Base-by-base conservation (phyloP, 2,113 vertebrate species). In the Thalassoma bifasciatum region DNA sequence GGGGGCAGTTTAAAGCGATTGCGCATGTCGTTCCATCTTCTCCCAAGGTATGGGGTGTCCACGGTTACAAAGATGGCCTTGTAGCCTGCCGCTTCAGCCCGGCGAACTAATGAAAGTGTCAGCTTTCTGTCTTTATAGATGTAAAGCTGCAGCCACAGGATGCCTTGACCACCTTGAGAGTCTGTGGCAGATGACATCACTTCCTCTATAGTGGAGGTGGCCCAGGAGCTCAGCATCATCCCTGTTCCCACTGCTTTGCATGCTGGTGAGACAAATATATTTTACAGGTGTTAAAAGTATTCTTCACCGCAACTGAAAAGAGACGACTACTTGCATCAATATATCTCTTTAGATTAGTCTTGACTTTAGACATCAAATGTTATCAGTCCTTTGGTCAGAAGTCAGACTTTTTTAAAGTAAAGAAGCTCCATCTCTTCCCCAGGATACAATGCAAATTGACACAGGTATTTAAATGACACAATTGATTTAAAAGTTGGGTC, bases 191-290 rank as follows among this genome's bases (percentile, higher is more conserved):
- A 84, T 63, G 85, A 88, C 81, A 83, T 90, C 61, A 98, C 97
- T 88, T 99, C 96, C 89, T 99, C 98, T 3, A 98, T 95, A 1
- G 95, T 96, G 5, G 96, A 96, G 3, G 98, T 99, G 30, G 97
- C 95, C 97, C 97, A 99, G 58, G 98, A 97, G 58, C 98, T 99
- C 85, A 99, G 91, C 97, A 98, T 98, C 98, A 99, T 99, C 7
- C 96, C 97, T 0, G 95, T 97, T 4, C 94, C 96, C 79, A 91
- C 8, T 0, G 95, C 90, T 21, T 66, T 78, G 86, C 97, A 98
- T 52, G 96, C 98, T 99, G 88, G 50, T 60, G 59, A 75, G 26
- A 80, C 17, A 74, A 17, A 46, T 8, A 46, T 7, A 2, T 23
- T n/a, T 23, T n/a, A 5, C 47, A 21, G 13, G 19, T 10, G 4